Evolutionary conservation across 2,113 vertebrate species (phyloP).

Genomic region (Micronycteris hirsuta): DNA sequence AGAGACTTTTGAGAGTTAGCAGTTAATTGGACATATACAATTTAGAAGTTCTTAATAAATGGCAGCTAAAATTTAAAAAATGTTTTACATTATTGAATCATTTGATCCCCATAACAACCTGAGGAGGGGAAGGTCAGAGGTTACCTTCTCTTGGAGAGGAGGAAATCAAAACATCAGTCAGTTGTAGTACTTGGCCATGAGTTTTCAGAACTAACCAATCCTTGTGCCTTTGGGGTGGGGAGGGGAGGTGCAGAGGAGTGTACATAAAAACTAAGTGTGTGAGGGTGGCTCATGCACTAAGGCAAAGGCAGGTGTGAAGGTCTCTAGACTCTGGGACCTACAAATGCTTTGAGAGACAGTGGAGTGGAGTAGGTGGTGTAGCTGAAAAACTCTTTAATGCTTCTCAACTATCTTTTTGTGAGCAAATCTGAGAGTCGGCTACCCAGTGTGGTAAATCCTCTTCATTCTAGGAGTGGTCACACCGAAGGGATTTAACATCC

Average conservation of each 20-base stretch:
- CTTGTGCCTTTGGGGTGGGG: not conserved
- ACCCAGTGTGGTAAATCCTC: not conserved
- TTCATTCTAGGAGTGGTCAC: not conserved
- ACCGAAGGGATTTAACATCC: fast-evolving
- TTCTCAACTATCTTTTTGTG: not conserved
- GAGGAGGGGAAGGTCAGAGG: not conserved
- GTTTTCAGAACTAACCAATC: not conserved
- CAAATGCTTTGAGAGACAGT: too few relatives aligned
- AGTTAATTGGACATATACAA: not conserved
- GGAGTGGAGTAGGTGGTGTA: fast-evolving
- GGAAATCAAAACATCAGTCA: not conserved
- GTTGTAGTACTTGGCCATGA: not conserved
- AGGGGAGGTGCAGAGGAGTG: not conserved
- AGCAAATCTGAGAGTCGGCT: not conserved
- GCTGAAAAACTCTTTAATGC: not conserved
- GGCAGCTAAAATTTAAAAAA: not conserved
- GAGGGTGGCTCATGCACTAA: fast-evolving
- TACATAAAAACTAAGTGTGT: not conserved
- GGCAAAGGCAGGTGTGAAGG: not conserved
- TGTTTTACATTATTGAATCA: not conserved
- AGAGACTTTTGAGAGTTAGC: not conserved
- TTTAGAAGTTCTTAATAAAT: not conserved
- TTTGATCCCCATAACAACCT: too few relatives aligned
- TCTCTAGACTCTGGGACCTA: not conserved
- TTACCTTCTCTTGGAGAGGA: not conserved